Base-by-base conservation (phyloP, 1,140 invertebrate genomes). In the Drosophila murphyi region DNA sequence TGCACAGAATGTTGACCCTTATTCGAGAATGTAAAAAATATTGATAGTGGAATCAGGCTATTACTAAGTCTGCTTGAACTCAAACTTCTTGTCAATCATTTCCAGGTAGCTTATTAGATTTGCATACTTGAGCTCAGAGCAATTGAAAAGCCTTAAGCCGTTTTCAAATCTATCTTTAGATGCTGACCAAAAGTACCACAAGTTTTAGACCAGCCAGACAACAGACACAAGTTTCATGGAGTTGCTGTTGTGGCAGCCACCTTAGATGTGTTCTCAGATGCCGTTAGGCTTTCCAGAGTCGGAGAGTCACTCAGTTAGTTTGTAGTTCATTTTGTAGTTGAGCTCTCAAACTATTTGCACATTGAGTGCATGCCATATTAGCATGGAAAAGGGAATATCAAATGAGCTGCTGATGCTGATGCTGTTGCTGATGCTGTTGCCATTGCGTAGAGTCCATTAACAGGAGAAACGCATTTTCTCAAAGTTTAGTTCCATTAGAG, bases 331-430 rank as follows among this genome's bases (percentile, higher is more conserved):
- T 55, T 71, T 64, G 57, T 70, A 67, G 65, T 68, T 78, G 45
- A 54, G 80, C 83, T 88, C 85, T 88, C 83, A 88, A 88, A 88
- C 83, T 88, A 88, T 88, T 88, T 88, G 83, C 83, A 88, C 83
- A 88, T 88, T 88, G 83, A 88, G 83, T 88, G 83, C 83, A 80
- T 88, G 83, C 80, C 73, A 88, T 88, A 89, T 88, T 88, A 89
- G 80, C 85, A 88, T 89, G 69, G 73, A 76, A 88, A 88, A 88
- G 85, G 83, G 85, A 88, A 88, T 88, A 77, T 80, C 68, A 75
- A 88, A 88, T 88, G 85, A 88, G 83, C 70, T 89, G 85, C 80
- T 43, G 39, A 10, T 41, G 39, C 3, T 41, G 39, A 8, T 43
- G 39, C 5, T 41, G 39, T 41, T 41, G 39, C 8, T 41, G 39